These are phyloP conservation scores for Actenoides lindsayi DNA, from an alignment of 2,113 vertebrate species.

Conservation along the genomic window DNA sequence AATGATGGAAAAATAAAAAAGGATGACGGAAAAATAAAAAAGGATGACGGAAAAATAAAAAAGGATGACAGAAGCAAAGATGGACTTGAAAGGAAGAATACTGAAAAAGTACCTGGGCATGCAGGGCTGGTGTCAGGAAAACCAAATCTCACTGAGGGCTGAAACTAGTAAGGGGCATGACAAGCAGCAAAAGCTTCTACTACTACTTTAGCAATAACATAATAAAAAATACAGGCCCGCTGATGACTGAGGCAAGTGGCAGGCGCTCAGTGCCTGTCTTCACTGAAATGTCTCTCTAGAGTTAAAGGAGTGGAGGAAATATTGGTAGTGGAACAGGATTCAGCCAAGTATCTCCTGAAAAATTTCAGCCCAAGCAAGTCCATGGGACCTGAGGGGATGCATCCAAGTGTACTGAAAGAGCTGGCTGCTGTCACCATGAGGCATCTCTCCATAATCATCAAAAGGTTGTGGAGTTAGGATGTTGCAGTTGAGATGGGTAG, in stretches of 20 bases:
- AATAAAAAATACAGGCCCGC: not conserved
- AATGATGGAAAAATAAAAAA: not conserved
- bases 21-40: too few species aligned
- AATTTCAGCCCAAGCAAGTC: not conserved
- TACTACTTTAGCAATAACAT: not conserved
- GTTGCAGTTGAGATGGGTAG: not conserved
- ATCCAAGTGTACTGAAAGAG: not conserved
- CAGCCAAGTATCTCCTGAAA: not conserved
- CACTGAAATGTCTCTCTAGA: not conserved
- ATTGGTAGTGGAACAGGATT: not conserved
- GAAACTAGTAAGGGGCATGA: not conserved
- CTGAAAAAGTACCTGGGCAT: not conserved
- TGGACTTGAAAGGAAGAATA: not conserved
- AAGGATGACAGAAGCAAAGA: not conserved
- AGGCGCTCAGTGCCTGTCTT: not conserved
- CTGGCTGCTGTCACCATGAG: not conserved
- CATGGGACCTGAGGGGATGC: not conserved
- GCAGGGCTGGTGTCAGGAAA: not conserved
- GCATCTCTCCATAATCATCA: not conserved
- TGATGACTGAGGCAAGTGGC: not conserved
- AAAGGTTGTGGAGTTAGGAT: not conserved
- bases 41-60: not conserved
- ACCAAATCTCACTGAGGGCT: not conserved
- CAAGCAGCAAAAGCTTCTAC: not conserved
- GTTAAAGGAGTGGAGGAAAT: not conserved